Evolutionary conservation across 2,888 invertebrate genomes (phyloP).

Genomic region (Vesta saturnalis): DNA sequence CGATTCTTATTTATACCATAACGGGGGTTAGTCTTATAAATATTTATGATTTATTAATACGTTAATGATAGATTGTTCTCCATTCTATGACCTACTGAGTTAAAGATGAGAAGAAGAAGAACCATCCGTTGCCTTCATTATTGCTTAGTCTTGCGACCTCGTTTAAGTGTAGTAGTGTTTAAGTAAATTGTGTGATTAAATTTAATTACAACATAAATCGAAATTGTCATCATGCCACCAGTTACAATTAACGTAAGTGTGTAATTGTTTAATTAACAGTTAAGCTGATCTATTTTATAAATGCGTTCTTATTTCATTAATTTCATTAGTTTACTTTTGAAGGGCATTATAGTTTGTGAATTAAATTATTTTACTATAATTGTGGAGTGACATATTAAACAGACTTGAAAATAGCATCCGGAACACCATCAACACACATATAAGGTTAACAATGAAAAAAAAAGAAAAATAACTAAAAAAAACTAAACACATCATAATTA

Average conservation of each 20-base stretch:
- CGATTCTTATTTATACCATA: background rate
- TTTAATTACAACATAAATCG: background rate
- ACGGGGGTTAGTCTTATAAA: background rate
- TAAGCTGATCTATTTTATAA: background rate
- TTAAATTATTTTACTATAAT: too few relatives aligned
- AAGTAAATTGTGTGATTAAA: too few relatives aligned
- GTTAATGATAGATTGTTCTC: conserved; percentile 6
- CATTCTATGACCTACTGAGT: conserved; percentile 21
- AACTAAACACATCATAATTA: too few relatives aligned
- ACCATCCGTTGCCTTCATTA: conserved; percentile 6
- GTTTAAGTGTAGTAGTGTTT: too few relatives aligned
- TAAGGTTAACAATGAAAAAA: too few relatives aligned
- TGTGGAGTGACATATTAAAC: too few relatives aligned
- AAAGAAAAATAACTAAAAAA: too few relatives aligned
- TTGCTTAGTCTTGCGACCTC: too few relatives aligned
- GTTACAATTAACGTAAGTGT: conserved; percentile 40
- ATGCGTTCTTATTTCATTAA: background rate
- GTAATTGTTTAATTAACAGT: background rate
- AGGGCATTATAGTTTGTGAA: too few relatives aligned
- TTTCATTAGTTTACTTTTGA: background rate
- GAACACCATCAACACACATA: too few relatives aligned
- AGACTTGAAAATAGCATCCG: too few relatives aligned
- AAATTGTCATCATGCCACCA: conserved; percentile 39
- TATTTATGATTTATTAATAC: background rate
- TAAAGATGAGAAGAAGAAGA: conserved; percentile 7